Conservation (phyloP, 2,797 vertebrate species). For the Microctenopoma stevenorrisi region DNA sequence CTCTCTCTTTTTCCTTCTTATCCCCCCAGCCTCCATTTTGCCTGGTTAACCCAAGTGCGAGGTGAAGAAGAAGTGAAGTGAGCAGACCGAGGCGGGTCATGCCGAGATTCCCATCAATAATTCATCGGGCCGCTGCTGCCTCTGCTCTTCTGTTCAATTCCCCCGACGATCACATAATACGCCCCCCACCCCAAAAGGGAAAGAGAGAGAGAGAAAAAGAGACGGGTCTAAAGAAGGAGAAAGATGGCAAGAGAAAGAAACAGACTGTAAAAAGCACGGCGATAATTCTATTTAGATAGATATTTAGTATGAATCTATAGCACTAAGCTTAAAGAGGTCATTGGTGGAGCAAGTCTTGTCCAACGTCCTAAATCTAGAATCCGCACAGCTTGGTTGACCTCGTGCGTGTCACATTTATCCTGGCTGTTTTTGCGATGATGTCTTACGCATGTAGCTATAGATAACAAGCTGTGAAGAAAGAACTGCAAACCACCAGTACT, state of each 20-base stretch:
- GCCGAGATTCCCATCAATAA: slow-evolving; percentile 88
- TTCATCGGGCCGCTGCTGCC: slow-evolving; percentile 85
- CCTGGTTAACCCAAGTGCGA: slow-evolving; percentile 83
- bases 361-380: no score
- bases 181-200: slow-evolving; percentile 62
- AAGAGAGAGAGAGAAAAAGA: slow-evolving; percentile 18
- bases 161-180: slow-evolving; percentile 83
- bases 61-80: slow-evolving; percentile 80
- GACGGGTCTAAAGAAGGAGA: slow-evolving; percentile 32
- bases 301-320: background rate
- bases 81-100: slow-evolving; percentile 77
- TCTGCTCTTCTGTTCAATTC: slow-evolving; percentile 84
- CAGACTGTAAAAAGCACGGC: slow-evolving; percentile 17
- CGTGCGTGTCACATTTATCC: no score
- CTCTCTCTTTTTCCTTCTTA: background rate
- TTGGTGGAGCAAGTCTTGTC: no score
- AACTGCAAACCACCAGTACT: background rate
- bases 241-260: slow-evolving; percentile 39
- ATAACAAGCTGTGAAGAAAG: background rate
- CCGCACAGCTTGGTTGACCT: background rate
- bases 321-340: background rate
- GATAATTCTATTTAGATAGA: slow-evolving; percentile 14
- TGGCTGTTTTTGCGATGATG: background rate
- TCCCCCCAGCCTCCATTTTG: slow-evolving; percentile 68
- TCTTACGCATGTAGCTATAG: background rate